Evolutionary conservation across 2,888 invertebrate genomes (phyloP), one percentile per base, ranked within the genome.

Genomic region (Cheilosia grossa): DNA sequence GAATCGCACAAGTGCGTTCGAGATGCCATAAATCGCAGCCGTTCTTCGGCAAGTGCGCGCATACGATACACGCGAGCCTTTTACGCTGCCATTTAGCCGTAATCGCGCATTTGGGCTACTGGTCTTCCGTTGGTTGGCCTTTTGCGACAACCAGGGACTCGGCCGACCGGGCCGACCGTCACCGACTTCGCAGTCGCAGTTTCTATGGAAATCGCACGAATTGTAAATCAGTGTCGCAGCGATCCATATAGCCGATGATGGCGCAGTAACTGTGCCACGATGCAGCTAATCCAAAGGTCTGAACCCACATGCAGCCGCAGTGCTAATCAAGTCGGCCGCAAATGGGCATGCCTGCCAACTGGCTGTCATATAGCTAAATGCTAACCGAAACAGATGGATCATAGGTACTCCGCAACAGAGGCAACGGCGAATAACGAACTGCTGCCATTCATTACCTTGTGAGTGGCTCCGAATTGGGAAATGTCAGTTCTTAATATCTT

Each of bases 401-500:
- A 17, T 44, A 51, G 58, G 17, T 49, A 66, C 58, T 42, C 17
- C 19, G n/a, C 7, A 42, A n/a, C 21, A 19, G 19, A 74, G 47
- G 30, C 30, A 9, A 9, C 30, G 9, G 27, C 27, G 54, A 49
- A 53, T 61, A 51, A 47, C 47, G 67, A 73, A 74, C 81, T 69
- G 69, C 61, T 75, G 64, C 83, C 83, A 83, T 79, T 79, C 83
- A 83, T 83, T 83, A 75, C 83, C 83, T 83, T 83, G 27, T 75
- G 83, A 83, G 79, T 83, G 79, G 13, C 64, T 56, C 85, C 85
- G 77, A 85, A 80, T 72, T 72, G 75, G 81, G 85, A 81, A 72
- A 77, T 72, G 72, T 75, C 85, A 85, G 85, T 77, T 80, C 85
- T 77, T 85, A 85, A 85, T 85, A 81, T 85, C 81, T 67, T 70